Evolutionary conservation across 2,113 vertebrate species (phyloP).

Genomic region (Kryptolebias marmoratus): DNA sequence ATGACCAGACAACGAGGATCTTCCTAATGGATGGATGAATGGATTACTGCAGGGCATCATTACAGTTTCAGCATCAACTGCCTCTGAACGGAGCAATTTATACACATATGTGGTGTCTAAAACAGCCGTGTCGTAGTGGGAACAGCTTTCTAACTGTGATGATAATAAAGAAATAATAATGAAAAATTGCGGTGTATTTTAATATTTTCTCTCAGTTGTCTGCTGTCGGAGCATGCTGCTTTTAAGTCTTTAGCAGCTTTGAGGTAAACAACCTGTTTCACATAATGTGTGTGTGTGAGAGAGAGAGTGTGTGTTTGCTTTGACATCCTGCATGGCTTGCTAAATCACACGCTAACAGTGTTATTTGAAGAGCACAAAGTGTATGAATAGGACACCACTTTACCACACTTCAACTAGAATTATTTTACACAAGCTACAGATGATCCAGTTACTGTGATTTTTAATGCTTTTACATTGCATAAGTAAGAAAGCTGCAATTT

Average conservation of each 20-base stretch:
- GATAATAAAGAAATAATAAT: slow-evolving; percentile 25
- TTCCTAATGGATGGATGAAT: neutral
- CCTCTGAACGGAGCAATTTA: neutral
- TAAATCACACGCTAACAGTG: slow-evolving; percentile 12
- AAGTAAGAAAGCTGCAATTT: neutral
- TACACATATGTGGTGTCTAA: neutral
- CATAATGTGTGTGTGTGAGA: neutral
- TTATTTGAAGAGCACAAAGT: neutral
- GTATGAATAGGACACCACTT: neutral
- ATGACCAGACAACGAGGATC: neutral
- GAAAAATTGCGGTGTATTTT: neutral
- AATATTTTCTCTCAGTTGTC: neutral
- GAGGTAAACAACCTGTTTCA: slow-evolving; percentile 34
- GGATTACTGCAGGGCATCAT: neutral
- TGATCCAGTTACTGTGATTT: too few species aligned
- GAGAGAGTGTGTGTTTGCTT: slow-evolving; percentile 12
- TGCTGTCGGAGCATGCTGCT: neutral
- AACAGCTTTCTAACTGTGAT: neutral
- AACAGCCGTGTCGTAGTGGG: neutral
- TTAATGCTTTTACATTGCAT: too few species aligned
- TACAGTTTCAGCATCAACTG: neutral
- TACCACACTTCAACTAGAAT: neutral
- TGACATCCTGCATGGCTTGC: slow-evolving; percentile 1
- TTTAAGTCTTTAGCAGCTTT: slow-evolving; percentile 39
- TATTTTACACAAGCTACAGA: neutral